Conservation (phyloP, 2,888 invertebrate genomes). For the Seladonia tumulorum region DNA sequence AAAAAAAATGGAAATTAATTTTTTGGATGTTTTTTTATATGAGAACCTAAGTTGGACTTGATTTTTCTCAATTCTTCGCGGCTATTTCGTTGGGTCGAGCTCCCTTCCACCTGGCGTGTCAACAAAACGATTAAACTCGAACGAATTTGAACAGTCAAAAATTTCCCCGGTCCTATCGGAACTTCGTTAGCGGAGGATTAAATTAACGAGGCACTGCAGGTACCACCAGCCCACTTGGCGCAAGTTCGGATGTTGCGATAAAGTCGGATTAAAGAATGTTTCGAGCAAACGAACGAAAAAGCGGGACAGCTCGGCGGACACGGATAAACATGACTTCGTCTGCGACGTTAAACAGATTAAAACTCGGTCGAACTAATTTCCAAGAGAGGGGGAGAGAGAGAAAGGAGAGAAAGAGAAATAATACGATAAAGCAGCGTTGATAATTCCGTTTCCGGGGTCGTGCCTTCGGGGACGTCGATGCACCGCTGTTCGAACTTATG, state of each 20-base stretch:
- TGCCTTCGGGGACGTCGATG: constrained; percentile 8
- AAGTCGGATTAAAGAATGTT: constrained; percentile 3
- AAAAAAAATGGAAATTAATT: too few species aligned
- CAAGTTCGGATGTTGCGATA: background rate
- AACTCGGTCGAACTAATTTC: constrained; percentile 11
- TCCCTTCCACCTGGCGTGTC: too few species aligned
- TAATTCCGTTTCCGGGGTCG: constrained; percentile 11
- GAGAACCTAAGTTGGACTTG: too few species aligned
- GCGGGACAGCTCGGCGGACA: background rate
- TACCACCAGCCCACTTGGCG: background rate
- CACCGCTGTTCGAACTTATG: constrained; percentile 8
- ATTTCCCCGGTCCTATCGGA: background rate
- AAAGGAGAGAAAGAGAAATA: background rate
- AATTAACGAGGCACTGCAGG: background rate
- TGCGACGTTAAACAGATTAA: background rate
- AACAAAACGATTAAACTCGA: too few species aligned
- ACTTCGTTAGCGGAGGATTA: background rate
- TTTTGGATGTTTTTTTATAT: too few species aligned
- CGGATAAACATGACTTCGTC: background rate
- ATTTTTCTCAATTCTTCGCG: too few species aligned
- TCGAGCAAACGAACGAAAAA: background rate
- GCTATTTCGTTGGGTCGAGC: too few species aligned
- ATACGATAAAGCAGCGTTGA: constrained; percentile 7
- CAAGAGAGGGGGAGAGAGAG: background rate
- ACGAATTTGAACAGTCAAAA: background rate